These are phyloP conservation scores for Wiebesia pumilae DNA, from an alignment of 1,140 invertebrate genomes.

Conservation along the genomic window DNA sequence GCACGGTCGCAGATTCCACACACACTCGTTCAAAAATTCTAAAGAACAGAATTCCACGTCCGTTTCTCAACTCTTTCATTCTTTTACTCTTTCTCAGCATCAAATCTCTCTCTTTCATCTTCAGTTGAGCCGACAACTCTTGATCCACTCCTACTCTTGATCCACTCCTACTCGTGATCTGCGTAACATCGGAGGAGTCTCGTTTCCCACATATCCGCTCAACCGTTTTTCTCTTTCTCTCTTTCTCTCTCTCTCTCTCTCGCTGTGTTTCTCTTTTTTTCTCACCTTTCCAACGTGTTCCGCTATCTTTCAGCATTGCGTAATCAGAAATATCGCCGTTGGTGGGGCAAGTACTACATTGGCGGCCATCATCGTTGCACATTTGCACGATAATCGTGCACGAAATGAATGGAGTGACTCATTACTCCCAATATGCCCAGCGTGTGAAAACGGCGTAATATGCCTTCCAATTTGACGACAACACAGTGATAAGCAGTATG, in stretches of 20 bases:
- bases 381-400: neutral
- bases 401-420: constrained; percentile 31
- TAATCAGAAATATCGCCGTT: constrained; percentile 17
- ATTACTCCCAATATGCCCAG: neutral
- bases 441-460: constrained; percentile 23
- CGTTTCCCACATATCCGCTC: constrained; percentile 33
- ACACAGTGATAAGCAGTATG: neutral
- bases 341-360: neutral
- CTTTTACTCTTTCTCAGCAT: neutral
- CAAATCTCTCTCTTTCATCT: neutral
- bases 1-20: neutral
- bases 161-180: too few relatives aligned
- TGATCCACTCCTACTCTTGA: too few relatives aligned
- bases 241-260: neutral
- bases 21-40: neutral
- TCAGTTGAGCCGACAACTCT: neutral
- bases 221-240: neutral
- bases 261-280: neutral
- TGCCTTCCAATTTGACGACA: neutral
- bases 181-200: neutral
- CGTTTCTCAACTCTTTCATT: neutral
- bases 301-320: constrained; percentile 6
- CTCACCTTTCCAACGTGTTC: too few relatives aligned
- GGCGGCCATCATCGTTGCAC: neutral
- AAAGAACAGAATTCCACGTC: neutral